Evolutionary conservation across 2,113 vertebrate genomes (phyloP).

Genomic region (Hassar affinis): DNA sequence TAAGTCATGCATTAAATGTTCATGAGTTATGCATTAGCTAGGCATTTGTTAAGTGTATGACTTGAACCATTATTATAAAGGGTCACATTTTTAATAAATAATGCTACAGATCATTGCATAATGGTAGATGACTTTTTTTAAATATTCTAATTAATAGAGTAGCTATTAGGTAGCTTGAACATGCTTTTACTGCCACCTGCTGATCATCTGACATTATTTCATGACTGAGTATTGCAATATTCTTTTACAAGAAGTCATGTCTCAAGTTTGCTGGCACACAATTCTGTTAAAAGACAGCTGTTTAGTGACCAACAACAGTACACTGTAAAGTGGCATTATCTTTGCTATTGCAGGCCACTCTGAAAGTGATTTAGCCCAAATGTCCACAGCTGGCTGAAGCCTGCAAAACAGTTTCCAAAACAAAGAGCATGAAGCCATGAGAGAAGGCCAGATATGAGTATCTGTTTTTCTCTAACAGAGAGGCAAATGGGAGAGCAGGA

Average conservation of each 20-base stretch:
- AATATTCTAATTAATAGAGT: neutral
- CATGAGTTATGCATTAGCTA: too few species aligned
- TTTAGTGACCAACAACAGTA: neutral
- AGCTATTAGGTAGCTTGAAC: neutral
- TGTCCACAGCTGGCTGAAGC: constrained; percentile 14
- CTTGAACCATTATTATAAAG: too few species aligned
- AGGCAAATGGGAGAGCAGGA: constrained; percentile 24
- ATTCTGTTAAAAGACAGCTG: neutral
- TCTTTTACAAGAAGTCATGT: neutral
- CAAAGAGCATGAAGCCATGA: neutral
- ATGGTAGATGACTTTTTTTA: neutral
- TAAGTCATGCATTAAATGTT: too few species aligned
- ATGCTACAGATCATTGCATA: neutral
- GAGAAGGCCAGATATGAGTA: constrained; percentile 46
- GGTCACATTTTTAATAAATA: neutral
- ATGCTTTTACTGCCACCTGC: neutral
- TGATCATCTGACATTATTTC: neutral
- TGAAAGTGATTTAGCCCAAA: constrained; percentile 43
- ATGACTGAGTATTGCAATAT: too few species aligned
- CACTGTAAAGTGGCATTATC: constrained; percentile 16
- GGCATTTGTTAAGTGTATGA: too few species aligned
- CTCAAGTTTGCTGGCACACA: neutral
- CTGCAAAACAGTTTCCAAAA: constrained; percentile 24
- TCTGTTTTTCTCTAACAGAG: constrained; percentile 22
- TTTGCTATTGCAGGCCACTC: constrained; percentile 15